Conservation (phyloP, 2,113 vertebrate species). For the Megaleporinus macrocephalus region DNA sequence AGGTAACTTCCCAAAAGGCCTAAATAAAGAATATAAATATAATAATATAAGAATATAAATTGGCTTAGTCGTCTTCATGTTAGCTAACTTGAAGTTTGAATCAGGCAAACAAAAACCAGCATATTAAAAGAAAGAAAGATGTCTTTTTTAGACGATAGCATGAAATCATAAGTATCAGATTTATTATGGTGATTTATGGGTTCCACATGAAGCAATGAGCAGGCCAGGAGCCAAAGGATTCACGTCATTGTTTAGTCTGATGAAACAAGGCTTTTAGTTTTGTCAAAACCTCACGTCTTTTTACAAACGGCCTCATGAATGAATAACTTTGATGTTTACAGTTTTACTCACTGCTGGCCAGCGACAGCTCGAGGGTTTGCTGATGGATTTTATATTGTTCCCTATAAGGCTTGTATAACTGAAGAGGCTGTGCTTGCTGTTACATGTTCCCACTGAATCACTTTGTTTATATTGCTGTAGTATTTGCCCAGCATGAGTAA, state of each 20-base stretch:
- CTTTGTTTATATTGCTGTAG: constrained; percentile 23
- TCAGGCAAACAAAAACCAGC: neutral
- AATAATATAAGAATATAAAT: neutral
- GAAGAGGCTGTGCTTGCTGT: constrained; percentile 19
- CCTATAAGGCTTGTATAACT: constrained; percentile 28
- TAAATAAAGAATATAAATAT: no score
- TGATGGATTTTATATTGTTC: constrained; percentile 5
- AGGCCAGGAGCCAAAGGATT: neutral
- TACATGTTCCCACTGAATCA: constrained; percentile 29
- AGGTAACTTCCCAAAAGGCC: no score
- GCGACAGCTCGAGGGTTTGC: neutral
- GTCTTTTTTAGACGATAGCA: neutral
- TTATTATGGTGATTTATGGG: constrained; percentile 6
- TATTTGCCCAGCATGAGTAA: constrained; percentile 36
- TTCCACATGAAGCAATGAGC: constrained; percentile 3
- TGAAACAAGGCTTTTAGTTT: constrained; percentile 2
- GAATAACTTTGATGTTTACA: constrained; percentile 31
- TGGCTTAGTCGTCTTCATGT: neutral
- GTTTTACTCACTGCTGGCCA: constrained; percentile 3
- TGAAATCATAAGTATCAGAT: constrained; percentile 4
- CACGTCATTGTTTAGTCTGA: constrained; percentile 34
- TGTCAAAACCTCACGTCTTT: constrained; percentile 9
- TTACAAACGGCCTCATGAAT: constrained; percentile 10
- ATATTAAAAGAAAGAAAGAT: neutral
- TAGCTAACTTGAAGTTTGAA: neutral